These are phyloP conservation scores for Ceratosolen fusciceps DNA, from an alignment of 1,140 invertebrate genomes.

Conservation along the genomic window DNA sequence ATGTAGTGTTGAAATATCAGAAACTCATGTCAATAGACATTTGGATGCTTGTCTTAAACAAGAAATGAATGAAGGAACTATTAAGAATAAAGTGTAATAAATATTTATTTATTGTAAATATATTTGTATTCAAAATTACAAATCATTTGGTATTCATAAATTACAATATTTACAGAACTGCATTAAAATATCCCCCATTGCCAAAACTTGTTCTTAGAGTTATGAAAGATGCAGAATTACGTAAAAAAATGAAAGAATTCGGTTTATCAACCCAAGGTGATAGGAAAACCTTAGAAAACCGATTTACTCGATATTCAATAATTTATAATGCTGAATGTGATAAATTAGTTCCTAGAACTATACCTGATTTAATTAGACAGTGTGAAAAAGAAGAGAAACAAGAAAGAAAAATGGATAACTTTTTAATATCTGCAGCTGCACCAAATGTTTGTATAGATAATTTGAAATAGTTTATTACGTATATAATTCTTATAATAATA, in stretches of 20 bases:
- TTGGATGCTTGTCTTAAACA: slow-evolving; percentile 73
- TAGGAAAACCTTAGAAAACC: slow-evolving; percentile 66
- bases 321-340: slow-evolving; percentile 74
- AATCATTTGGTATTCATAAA: background rate
- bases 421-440: slow-evolving; percentile 36
- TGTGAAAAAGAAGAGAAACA: slow-evolving; percentile 69
- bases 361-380: slow-evolving; percentile 67
- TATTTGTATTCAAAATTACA: too few species aligned
- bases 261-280: slow-evolving; percentile 71
- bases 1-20: slow-evolving; percentile 69
- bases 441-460: background rate
- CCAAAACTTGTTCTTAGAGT: slow-evolving; percentile 74
- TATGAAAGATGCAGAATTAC: slow-evolving; percentile 72
- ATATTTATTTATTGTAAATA: background rate
- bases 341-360: slow-evolving; percentile 64
- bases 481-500: background rate
- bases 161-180: slow-evolving; percentile 50
- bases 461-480: background rate
- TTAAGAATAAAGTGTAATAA: slow-evolving; percentile 48
- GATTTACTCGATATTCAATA: slow-evolving; percentile 68
- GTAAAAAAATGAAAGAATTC: slow-evolving; percentile 71
- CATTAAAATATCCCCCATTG: slow-evolving; percentile 65
- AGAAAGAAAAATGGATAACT: slow-evolving; percentile 60
- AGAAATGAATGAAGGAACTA: slow-evolving; percentile 43
- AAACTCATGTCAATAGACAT: slow-evolving; percentile 71